phyloP scores from a whole-genome alignment of 92 coral and sea anemone genomes.

The Epizoanthus rinbou region DNA sequence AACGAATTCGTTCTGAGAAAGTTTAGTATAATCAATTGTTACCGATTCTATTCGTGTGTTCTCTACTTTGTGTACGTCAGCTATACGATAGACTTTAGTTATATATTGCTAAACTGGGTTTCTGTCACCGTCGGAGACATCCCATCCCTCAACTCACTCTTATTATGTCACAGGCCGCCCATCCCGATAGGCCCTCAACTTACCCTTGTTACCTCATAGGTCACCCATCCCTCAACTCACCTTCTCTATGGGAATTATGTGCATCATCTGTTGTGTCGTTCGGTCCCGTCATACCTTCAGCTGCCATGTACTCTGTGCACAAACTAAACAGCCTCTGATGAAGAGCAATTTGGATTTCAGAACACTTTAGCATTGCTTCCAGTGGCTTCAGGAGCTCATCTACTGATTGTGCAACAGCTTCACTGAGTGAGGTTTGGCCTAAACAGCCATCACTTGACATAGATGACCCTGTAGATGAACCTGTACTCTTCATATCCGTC shows the following conservation, averaged over 20 bases:
- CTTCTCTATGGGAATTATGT: background rate
- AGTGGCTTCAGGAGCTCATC: constrained; percentile 25
- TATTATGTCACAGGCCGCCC: too few relatives aligned
- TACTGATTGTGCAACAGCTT: background rate
- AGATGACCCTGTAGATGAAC: background rate
- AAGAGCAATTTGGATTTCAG: constrained; percentile 25
- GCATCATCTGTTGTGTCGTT: background rate
- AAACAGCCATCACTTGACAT: background rate
- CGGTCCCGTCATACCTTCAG: background rate
- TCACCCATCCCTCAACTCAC: background rate
- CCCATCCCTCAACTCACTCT: too few relatives aligned
- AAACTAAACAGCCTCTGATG: constrained; percentile 19
- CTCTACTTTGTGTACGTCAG: too few relatives aligned
- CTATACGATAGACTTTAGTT: too few relatives aligned
- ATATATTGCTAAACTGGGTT: too few relatives aligned
- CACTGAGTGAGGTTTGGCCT: background rate
- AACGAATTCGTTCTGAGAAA: too few relatives aligned
- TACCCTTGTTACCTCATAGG: too few relatives aligned
- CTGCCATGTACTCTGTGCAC: background rate
- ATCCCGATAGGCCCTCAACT: too few relatives aligned
- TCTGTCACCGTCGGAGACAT: too few relatives aligned
- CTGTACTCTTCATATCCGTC: background rate
- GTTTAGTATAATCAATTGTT: too few relatives aligned
- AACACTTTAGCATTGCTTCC: constrained; percentile 32
- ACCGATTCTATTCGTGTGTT: too few relatives aligned